These are phyloP conservation scores for Meteorus sp. DNA, from an alignment of 1,140 invertebrate species.

Conservation along the genomic window DNA sequence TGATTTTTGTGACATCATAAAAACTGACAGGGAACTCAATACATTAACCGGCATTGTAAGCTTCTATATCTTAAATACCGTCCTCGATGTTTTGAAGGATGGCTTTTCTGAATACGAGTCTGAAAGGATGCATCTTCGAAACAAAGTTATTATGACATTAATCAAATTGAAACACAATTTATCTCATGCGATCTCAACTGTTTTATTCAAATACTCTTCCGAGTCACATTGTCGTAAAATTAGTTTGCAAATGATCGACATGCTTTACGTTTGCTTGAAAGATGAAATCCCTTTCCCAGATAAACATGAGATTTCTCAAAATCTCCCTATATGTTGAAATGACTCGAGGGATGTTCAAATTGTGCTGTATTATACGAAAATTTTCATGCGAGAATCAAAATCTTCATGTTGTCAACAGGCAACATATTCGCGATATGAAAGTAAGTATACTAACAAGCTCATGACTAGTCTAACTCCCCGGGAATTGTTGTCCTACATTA, in stretches of 20 bases:
- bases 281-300: constrained; percentile 15
- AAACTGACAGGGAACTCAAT: constrained; percentile 9
- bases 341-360: constrained; percentile 21
- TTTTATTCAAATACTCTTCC: constrained; percentile 1
- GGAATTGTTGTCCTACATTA: constrained; percentile 41
- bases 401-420: constrained; percentile 20
- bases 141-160: constrained; percentile 14
- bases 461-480: constrained; percentile 39
- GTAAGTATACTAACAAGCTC: constrained; percentile 39
- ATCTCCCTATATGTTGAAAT: constrained; percentile 30
- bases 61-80: constrained; percentile 5
- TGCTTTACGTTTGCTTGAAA: constrained; percentile 12
- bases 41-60: constrained; percentile 16
- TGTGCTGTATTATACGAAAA: constrained; percentile 17
- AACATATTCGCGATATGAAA: constrained; percentile 37
- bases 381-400: constrained; percentile 28
- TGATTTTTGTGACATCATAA: constrained; percentile 1
- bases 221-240: constrained; percentile 3
- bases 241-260: constrained; percentile 8
- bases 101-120: constrained; percentile 3
- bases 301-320: constrained; percentile 25
- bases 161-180: constrained; percentile 24
- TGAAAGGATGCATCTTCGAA: background rate
- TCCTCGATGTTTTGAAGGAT: background rate
- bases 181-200: constrained; percentile 3